Conservation (phyloP, 2,888 invertebrate genomes). For the Drepanosiphum platanoidis region DNA sequence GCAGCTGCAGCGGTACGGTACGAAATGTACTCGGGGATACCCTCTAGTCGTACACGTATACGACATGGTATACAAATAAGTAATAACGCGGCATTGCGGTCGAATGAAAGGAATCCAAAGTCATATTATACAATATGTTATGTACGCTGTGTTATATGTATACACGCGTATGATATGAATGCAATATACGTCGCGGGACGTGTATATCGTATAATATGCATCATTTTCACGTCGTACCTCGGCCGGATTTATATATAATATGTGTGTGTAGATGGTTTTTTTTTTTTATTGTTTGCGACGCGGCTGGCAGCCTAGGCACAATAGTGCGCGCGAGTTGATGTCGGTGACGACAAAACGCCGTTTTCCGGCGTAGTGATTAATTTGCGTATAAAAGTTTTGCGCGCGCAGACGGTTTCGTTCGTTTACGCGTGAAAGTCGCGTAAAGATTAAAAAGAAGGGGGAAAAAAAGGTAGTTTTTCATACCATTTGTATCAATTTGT, state of each 20-base stretch:
- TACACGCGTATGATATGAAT: too few relatives aligned
- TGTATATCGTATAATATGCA: too few relatives aligned
- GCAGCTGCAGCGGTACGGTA: too few relatives aligned
- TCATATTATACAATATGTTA: too few relatives aligned
- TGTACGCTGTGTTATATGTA: neutral
- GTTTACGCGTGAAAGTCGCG: neutral
- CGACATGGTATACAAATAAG: too few relatives aligned
- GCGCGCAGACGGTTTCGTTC: neutral
- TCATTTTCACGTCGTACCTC: neutral
- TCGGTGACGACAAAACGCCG: neutral
- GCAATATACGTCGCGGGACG: neutral
- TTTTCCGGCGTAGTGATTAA: conserved; percentile 19
- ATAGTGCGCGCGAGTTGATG: neutral
- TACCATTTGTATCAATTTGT: conserved; percentile 33
- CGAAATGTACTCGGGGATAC: too few relatives aligned
- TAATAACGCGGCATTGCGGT: too few relatives aligned
- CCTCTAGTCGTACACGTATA: too few relatives aligned
- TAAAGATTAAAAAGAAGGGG: neutral
- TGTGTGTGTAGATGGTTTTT: neutral
- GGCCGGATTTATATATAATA: neutral
- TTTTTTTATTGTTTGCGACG: neutral
- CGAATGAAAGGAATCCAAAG: too few relatives aligned
- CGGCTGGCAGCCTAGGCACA: neutral
- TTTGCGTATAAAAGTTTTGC: conserved; percentile 23
- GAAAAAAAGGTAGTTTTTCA: conserved; percentile 22